Conservation (phyloP, 2,113 vertebrate species). For the Nannospalax galili region DNA sequence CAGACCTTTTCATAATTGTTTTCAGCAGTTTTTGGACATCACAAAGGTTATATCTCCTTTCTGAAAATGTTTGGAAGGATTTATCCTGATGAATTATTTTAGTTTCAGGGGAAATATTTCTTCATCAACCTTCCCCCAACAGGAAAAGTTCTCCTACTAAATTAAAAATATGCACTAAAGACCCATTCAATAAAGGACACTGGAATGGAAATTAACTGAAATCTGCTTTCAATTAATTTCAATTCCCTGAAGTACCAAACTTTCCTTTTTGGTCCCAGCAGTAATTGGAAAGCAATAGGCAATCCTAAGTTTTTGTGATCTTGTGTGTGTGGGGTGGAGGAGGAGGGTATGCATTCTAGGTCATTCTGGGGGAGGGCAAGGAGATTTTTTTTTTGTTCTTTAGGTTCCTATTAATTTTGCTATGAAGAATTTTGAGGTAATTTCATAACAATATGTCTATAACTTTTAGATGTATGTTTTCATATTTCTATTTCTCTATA, state of each 20-base stretch:
- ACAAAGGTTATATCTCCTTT: neutral
- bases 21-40: neutral
- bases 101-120: slow-evolving; percentile 62
- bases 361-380: slow-evolving; percentile 47
- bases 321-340: neutral
- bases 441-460: slow-evolving; percentile 30
- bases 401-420: slow-evolving; percentile 25
- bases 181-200: slow-evolving; percentile 76
- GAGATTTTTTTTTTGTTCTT: slow-evolving; percentile 30
- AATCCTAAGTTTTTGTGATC: slow-evolving; percentile 52
- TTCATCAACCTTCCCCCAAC: slow-evolving; percentile 31
- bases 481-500: neutral
- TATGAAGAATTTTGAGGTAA: neutral
- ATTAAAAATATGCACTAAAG: slow-evolving; percentile 82
- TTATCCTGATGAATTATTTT: slow-evolving; percentile 52
- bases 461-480: neutral
- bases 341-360: slow-evolving; percentile 58
- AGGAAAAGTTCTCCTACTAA: slow-evolving; percentile 75
- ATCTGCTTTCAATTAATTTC: slow-evolving; percentile 85
- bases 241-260: slow-evolving; percentile 71
- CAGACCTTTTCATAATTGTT: neutral
- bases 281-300: slow-evolving; percentile 80
- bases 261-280: slow-evolving; percentile 76
- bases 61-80: slow-evolving; percentile 11
- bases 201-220: slow-evolving; percentile 84